Percentiles rank a stretch among this genome's conserved stretches.
phyloP scores from a whole-genome alignment of 2,888 invertebrate species.

The Netelia virgata region DNA sequence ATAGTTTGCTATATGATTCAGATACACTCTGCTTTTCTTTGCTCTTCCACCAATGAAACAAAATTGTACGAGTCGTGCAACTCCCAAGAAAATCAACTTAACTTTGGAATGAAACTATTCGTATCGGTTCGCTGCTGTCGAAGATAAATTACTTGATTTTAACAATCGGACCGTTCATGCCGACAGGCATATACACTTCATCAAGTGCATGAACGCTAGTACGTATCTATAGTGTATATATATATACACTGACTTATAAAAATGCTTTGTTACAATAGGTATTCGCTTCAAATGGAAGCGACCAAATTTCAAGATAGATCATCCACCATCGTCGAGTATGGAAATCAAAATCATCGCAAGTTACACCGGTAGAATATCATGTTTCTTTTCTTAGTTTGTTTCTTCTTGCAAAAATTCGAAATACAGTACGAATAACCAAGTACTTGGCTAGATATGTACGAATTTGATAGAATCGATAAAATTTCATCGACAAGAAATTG shows the following conservation, averaged over 20 bases:
- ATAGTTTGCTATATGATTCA: constrained; percentile 35
- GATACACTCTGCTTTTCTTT: neutral
- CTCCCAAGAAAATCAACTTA: constrained; percentile 32
- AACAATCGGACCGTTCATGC: neutral
- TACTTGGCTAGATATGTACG: constrained; percentile 2
- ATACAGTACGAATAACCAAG: constrained; percentile 38
- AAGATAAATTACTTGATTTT: constrained; percentile 26
- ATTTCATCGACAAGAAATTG: constrained; percentile 24
- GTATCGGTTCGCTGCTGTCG: constrained; percentile 9
- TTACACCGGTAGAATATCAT: constrained; percentile 23
- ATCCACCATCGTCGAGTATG: constrained; percentile 6
- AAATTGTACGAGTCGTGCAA: constrained; percentile 36
- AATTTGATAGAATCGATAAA: constrained; percentile 39
- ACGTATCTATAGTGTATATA: neutral
- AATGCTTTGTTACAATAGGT: constrained; percentile 51
- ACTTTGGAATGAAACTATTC: constrained; percentile 29
- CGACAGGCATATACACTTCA: constrained; percentile 31
- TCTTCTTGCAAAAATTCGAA: constrained; percentile 5
- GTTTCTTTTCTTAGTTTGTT: neutral
- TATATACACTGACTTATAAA: constrained; percentile 45
- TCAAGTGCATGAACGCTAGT: constrained; percentile 31
- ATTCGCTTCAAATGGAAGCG: constrained; percentile 33
- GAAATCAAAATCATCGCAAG: constrained; percentile 5
- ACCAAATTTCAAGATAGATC: constrained; percentile 22
- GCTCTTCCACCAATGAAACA: neutral